Percentiles rank a stretch among this genome's conserved stretches.
phyloP scores from a whole-genome alignment of 2,113 vertebrate species.

The Thinocorus orbignyianus region DNA sequence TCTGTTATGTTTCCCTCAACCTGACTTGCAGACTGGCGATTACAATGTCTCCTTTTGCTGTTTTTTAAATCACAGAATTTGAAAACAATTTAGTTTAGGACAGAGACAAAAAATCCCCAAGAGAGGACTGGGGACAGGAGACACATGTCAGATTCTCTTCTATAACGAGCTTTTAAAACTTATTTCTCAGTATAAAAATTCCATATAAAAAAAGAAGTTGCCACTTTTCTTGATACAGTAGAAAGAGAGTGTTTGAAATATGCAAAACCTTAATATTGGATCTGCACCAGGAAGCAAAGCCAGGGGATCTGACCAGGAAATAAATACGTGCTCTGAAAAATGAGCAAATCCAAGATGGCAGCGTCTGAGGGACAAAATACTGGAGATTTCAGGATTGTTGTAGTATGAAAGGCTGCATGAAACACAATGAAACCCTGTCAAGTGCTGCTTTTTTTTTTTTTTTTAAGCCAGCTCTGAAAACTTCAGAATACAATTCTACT shows the following conservation, averaged over 20 bases:
- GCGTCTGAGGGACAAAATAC: not conserved
- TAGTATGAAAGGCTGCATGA: not conserved
- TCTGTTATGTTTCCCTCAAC: not conserved
- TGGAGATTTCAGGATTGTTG: not conserved
- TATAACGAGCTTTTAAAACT: constrained; percentile 2
- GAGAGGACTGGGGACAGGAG: not conserved
- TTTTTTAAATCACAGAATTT: not conserved
- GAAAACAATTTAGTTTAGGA: constrained; percentile 2
- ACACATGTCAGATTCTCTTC: not conserved
- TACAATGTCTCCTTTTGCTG: not conserved
- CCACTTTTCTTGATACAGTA: not conserved
- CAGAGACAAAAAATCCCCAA: not conserved
- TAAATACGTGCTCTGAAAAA: not conserved
- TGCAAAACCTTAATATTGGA: not conserved
- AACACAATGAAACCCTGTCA: not conserved
- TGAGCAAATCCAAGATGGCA: not conserved
- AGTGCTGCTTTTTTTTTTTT: not conserved
- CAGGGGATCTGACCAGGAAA: not conserved
- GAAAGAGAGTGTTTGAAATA: not conserved
- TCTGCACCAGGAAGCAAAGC: not conserved
- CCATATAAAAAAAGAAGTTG: not conserved
- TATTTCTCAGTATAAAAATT: not conserved
- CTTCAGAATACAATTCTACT: not conserved
- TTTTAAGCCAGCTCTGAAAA: not conserved
- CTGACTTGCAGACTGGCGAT: not conserved